phyloP scores from a whole-genome alignment of 1,140 invertebrate species.

The Pollicipes pollicipes region DNA sequence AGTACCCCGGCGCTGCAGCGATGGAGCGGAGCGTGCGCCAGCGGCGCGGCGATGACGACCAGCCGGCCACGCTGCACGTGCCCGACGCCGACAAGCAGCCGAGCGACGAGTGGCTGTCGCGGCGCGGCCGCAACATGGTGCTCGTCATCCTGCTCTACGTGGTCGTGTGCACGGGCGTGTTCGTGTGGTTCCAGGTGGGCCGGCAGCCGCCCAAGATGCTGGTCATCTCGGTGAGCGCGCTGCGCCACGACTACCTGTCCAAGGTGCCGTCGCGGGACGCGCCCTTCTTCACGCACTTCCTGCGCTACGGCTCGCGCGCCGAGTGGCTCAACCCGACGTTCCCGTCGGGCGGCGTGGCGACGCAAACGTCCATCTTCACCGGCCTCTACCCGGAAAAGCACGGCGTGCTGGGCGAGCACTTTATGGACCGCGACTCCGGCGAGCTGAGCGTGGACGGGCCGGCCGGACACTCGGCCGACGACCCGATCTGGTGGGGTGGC shows the following conservation, averaged over 20 bases:
- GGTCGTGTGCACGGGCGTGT: neutral
- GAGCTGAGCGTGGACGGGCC: neutral
- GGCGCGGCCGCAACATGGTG: neutral
- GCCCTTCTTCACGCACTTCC: conserved; percentile 1
- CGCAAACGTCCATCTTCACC: neutral
- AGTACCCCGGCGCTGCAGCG: neutral
- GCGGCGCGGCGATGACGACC: neutral
- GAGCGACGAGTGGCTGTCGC: neutral
- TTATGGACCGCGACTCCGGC: neutral
- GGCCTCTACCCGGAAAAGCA: neutral
- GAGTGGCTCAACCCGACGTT: neutral
- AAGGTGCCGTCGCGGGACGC: neutral
- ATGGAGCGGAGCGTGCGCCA: neutral
- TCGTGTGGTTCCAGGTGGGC: neutral
- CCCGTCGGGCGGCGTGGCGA: neutral
- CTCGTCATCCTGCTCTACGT: neutral
- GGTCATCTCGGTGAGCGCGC: neutral
- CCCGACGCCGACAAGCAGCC: neutral
- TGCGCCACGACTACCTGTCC: neutral
- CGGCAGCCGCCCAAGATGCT: neutral
- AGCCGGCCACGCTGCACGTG: neutral
- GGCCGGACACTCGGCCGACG: neutral
- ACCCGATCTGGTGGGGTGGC: neutral
- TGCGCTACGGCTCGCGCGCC: conserved; percentile 2
- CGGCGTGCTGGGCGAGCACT: neutral